Evolutionary conservation across 2,113 vertebrate species (phyloP), one percentile per base, ranked within the genome.

Genomic region (Rhombomys opimus): DNA sequence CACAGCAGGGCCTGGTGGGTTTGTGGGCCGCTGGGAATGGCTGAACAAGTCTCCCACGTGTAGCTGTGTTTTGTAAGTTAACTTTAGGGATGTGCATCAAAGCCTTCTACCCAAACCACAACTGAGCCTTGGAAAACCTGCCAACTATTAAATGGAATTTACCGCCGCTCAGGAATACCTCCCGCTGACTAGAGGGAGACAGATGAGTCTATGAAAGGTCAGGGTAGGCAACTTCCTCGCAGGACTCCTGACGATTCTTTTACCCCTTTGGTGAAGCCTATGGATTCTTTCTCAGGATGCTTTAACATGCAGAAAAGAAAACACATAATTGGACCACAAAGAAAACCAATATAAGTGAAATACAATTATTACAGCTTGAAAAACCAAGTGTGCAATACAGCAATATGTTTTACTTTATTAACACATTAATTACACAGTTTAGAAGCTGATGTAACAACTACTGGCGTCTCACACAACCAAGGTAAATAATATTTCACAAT

Each of bases 101-200:
- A 97, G 80, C 52, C 75, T 91, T 94, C 87, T 82, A 59, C 54
- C 73, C 86, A 91, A 92, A 91, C 78, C 85, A 92, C 78, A 88
- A 77, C 89, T n/a, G 38, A 57, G 90, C 88, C 95, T 86, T 94
- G 92, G 68, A 80, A 84, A 95, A 96, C 91, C 86, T 89, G 89
- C 91, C 93, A 89, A 70, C 68, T 87, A 87, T 72, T 87, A 91
- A 93, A 54, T 61, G 59, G 67, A 80, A 96, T 91, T 92, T 95
- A 91, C 78, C 54, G 80, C 61, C n/a, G 20, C 50, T 76, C 52
- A 91, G 35, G 67, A 95, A 84, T 86, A 54, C 54, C 89, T 89
- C 70, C 38, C 5, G 52, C 73, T 96, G 92, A 94, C 85, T 35
- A 89, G 82, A 82, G 54, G 84, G 75, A 91, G 91, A 90, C 9